Percentiles rank a stretch among this genome's conserved stretches.
phyloP scores from a whole-genome alignment of 2,888 invertebrate genomes.

The Diadegma fenestrale region DNA sequence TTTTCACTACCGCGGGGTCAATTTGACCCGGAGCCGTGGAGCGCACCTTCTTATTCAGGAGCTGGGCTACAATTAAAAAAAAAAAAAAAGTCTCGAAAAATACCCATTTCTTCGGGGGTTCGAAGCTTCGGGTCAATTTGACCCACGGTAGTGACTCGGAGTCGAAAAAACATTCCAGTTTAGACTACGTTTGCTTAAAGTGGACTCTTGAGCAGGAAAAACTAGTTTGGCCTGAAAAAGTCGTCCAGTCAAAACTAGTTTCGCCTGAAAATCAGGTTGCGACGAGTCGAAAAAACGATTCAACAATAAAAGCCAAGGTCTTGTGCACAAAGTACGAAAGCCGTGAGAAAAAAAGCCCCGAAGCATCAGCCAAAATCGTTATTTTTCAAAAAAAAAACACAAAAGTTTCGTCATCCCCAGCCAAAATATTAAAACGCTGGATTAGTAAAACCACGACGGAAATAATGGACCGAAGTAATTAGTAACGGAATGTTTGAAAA shows the following conservation, averaged over 20 bases:
- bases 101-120: neutral
- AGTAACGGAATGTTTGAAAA: neutral
- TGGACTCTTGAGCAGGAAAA: no score
- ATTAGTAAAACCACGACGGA: neutral
- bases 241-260: neutral
- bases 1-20: neutral
- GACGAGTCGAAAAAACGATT: neutral
- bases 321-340: neutral
- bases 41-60: no score
- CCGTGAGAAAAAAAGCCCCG: constrained; percentile 4
- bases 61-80: neutral
- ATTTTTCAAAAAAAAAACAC: no score
- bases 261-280: neutral
- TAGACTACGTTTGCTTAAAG: neutral
- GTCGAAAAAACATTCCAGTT: neutral
- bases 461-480: neutral
- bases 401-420: neutral
- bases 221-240: neutral
- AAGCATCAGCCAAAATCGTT: neutral
- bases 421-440: constrained; percentile 1
- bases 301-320: neutral
- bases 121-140: neutral
- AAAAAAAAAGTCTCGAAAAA: neutral
- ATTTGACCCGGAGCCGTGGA: neutral
- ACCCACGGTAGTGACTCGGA: neutral